These are phyloP conservation scores for Crocodylus rhombifer DNA, from an alignment of 2,797 vertebrate species.

Conservation along the genomic window DNA sequence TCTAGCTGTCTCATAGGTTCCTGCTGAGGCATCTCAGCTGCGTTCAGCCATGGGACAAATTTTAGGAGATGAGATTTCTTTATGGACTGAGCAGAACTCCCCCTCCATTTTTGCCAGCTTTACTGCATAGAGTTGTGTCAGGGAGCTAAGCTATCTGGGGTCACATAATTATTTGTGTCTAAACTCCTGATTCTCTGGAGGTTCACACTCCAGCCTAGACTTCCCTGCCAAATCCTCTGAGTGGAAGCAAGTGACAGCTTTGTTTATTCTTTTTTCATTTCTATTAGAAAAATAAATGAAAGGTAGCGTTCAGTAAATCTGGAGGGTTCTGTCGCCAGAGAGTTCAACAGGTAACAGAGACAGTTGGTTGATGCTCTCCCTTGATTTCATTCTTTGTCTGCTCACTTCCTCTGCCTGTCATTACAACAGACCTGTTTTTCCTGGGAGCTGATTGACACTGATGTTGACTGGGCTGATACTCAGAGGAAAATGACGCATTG, in stretches of 20 bases:
- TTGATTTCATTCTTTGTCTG: neutral
- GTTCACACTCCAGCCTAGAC: neutral
- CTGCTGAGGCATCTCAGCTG: neutral
- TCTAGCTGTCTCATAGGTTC: neutral
- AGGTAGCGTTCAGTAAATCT: neutral
- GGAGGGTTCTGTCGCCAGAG: neutral
- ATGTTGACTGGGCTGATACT: neutral
- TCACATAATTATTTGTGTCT: constrained; percentile 21
- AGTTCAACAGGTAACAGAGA: neutral
- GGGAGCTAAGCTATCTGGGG: neutral
- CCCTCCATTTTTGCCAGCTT: neutral
- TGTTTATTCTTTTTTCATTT: neutral
- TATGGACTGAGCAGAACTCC: neutral
- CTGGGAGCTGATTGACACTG: neutral
- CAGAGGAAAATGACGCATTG: neutral
- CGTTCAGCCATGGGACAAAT: neutral
- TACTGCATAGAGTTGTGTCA: neutral
- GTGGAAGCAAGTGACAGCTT: neutral
- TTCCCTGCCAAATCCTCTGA: constrained; percentile 9
- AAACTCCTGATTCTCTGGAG: neutral
- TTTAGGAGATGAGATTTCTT: neutral
- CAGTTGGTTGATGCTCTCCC: neutral
- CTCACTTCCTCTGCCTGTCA: neutral
- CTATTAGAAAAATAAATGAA: neutral
- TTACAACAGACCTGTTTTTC: neutral